phyloP scores from a whole-genome alignment of 2,797 vertebrate genomes.

The Platyrinchus mystaceus region DNA sequence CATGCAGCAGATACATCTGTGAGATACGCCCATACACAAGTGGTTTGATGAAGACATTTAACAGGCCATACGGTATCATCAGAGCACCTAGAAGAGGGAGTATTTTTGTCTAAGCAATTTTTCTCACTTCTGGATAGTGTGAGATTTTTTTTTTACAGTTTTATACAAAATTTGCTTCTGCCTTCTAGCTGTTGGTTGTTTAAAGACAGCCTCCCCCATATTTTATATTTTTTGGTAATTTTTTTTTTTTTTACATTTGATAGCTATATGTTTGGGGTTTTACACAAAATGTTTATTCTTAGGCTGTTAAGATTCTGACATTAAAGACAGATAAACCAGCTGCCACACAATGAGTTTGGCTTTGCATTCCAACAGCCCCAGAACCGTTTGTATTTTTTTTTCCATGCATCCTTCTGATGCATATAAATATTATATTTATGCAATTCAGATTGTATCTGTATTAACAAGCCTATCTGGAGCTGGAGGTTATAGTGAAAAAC shows the following conservation, averaged over 20 bases:
- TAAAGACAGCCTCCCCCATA: background rate
- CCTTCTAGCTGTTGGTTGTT: background rate
- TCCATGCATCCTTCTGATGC: background rate
- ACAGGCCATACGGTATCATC: background rate
- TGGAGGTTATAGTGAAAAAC: background rate
- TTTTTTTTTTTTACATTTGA: background rate
- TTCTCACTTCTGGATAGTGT: background rate
- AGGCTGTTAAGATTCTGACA: background rate
- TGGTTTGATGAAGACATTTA: background rate
- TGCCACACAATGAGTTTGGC: background rate
- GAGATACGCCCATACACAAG: background rate
- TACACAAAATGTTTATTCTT: background rate
- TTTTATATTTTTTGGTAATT: background rate
- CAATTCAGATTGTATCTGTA: background rate
- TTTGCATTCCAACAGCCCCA: background rate
- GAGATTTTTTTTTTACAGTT: background rate
- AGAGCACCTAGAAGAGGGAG: background rate
- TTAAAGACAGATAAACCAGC: background rate
- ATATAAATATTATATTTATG: background rate
- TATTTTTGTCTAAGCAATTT: background rate
- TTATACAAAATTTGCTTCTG: background rate
- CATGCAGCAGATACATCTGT: background rate
- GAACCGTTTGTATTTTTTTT: background rate
- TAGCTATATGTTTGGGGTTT: background rate
- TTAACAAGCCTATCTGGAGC: background rate